Percentiles rank a stretch among this genome's conserved stretches.
These are phyloP conservation scores for Argyrosomus regius DNA, from an alignment of 2,797 vertebrate species.

Conservation along the genomic window DNA sequence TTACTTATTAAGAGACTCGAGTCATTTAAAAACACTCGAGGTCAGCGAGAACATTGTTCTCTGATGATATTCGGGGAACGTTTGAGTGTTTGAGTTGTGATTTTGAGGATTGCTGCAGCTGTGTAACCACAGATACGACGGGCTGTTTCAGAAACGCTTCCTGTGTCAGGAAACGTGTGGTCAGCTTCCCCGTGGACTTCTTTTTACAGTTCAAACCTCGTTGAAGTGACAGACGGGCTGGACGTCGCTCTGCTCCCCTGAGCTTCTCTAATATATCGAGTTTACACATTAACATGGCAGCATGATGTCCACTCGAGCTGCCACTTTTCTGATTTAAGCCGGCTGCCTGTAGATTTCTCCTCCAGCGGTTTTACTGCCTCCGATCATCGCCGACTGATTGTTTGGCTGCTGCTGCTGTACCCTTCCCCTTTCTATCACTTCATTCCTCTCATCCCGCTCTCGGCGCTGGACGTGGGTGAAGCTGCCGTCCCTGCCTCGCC, in stretches of 20 bases:
- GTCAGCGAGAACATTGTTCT: neutral
- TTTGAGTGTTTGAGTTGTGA: neutral
- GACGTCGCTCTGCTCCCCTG: neutral
- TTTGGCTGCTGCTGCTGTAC: slow-evolving; percentile 52
- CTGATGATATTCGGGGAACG: neutral
- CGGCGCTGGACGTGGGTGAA: slow-evolving; percentile 64
- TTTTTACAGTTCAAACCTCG: slow-evolving; percentile 24
- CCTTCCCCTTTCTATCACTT: slow-evolving; percentile 72
- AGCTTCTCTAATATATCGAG: slow-evolving; percentile 9
- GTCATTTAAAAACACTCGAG: neutral
- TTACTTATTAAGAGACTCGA: neutral
- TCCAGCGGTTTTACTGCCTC: slow-evolving; percentile 35
- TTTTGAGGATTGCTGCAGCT: slow-evolving; percentile 41
- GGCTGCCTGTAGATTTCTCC: slow-evolving; percentile 8
- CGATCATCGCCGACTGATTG: slow-evolving; percentile 30
- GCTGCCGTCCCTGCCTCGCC: slow-evolving; percentile 60
- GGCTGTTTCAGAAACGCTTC: slow-evolving; percentile 39
- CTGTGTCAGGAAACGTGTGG: slow-evolving; percentile 59
- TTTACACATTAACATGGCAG: slow-evolving; percentile 24
- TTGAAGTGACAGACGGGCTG: slow-evolving; percentile 8
- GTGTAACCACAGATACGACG: slow-evolving; percentile 36
- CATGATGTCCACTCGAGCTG: slow-evolving; percentile 1
- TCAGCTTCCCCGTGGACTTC: slow-evolving; percentile 41
- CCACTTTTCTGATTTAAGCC: slow-evolving; percentile 13
- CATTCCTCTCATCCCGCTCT: slow-evolving; percentile 73